Evolutionary conservation across 2,888 invertebrate species (phyloP), one percentile per base, ranked within the genome.

Genomic region (Gari tellinella): DNA sequence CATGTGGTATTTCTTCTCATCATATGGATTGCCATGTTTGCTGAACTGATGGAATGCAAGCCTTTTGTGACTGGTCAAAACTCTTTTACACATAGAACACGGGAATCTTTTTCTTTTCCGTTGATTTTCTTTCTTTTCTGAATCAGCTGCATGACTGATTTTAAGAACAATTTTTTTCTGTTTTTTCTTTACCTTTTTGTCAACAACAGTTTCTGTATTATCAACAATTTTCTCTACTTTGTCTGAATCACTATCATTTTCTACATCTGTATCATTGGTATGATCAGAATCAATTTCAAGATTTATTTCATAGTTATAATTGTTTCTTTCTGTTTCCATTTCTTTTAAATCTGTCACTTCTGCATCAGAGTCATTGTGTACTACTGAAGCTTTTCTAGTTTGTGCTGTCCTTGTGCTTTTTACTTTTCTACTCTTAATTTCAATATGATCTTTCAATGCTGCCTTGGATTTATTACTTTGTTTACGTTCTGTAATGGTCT

Each of bases 11-110:
- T 48, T 55, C 14, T 52, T 51, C 37, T 37, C 66, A 49, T 79
- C 72, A 48, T 62, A 79, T 12, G 67, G 73, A 41, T 49, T 48
- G 4, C 74, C 79, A 72, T 79, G 79, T 31, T 74, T 72, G 38
- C 74, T 72, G 45, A 58, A 79, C 57, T 72, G 72, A 51, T 79
- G 79, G 43, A 79, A 79, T 5, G 60, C 67, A 5, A 64, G 60
- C 43, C 79, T 23, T 31, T 74, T 79, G 15, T 53, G 61, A 41
- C 66, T 79, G 2, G 79, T 70, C 26, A 79, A 45, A 21, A 67
- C 62, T 43, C 58, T 74, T 15, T 64, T 38, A 55, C 79, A 79
- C 21, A 58, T 49, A 25, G 68, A 48, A 52, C 79, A 79, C 7
- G 79, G 74, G 55, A 65, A 68, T 17, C 40, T 43, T 51, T 70